Base-by-base conservation (phyloP, 2,888 invertebrate species). In the Eupithecia centaureata region DNA sequence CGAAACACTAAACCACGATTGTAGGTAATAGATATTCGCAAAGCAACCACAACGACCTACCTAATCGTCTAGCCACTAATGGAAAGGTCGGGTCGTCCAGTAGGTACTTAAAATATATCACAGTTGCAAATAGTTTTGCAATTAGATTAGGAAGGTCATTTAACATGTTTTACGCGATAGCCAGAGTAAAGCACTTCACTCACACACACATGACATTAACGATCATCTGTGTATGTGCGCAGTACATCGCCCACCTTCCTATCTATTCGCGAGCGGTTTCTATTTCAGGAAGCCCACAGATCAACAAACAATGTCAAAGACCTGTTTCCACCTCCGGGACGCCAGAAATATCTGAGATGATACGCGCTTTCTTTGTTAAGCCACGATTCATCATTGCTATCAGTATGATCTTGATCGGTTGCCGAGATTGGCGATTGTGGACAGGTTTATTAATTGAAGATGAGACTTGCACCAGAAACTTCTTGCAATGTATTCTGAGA, bases 231-330 rank as follows among this genome's bases (percentile, higher is more conserved):
- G 27, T 12, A 47, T 58, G 57, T 63, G 63, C 66, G 63, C 70
- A 70, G 7, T n/a, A 60, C 28, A 25, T 33, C 58, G 22, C 18
- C 32, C 30, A 28, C 10, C 5, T 32, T 28, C 18, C 30, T 33
- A 54, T 67, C 25, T 68, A 51, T n/a, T 22, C 32, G 33, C 62
- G 60, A 71, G 60, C 71, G 68, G 62, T 47, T 70, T 67, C 70
- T 72, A 38, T 75, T 72, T 68, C 56, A 42, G 69, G 72, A 63
- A 82, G 71, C 69, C 79, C 76, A 80, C 82, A 73, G 66, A 63
- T 73, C 74, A 72, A 66, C 73, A 47, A 65, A 60, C 71, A 71
- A 76, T 71, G 82, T 83, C 84, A 83, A 83, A 83, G 82, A 82
- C 82, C 83, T 76, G 75, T 62, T 25, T 28, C 33, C 64, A 59